Base-by-base conservation (phyloP, 2,113 vertebrate species). In the Orycteropus afer region DNA sequence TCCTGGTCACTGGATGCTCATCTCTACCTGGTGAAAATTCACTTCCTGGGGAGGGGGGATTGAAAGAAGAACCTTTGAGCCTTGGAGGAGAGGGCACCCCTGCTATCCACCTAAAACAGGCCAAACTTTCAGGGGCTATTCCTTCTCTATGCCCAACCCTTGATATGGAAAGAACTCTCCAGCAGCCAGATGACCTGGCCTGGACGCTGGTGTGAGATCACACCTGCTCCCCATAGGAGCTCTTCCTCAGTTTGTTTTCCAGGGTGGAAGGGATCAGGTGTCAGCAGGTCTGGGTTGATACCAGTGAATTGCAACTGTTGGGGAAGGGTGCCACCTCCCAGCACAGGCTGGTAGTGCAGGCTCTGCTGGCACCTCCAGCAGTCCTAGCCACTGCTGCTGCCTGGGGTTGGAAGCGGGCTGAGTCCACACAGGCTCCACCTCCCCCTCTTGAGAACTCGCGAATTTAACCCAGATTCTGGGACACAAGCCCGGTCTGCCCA, bases 251-350 rank as follows among this genome's bases (percentile, higher is more conserved):
- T 15, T 57, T 47, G 37, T 73, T 61, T 82, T 37, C 47, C 45
- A 17, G 23, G 47, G 37, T n/a, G 13, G 29, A 34, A 69, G 18
- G 65, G 34, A 14, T 69, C 14, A 5, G 65, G 22, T 1, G 71
- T 77, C 49, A 7, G 77, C 86, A 1, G 23, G 34, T 37, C 84
- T 23, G 63, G 49, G 32, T 1, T 3, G 10, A 9, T 1, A 92
- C 67, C 57, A 23, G 49, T 8, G 1, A 22, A 45, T 61, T n/a
- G 73, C 78, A 97, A 74, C 74, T 42, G 81, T 59, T 95, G 93
- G 93, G 82, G 61, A 88, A 69, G 65, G 87, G 93, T 92, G 92
- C 97, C 97, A 95, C 7, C 97, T 97, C 88, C 59, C 74, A 65
- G 95, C 2, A 10, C 0, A 27, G 45, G 42, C 55, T 1, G 90